Conservation (phyloP, 2,113 vertebrate species). For the Strix uralensis region DNA sequence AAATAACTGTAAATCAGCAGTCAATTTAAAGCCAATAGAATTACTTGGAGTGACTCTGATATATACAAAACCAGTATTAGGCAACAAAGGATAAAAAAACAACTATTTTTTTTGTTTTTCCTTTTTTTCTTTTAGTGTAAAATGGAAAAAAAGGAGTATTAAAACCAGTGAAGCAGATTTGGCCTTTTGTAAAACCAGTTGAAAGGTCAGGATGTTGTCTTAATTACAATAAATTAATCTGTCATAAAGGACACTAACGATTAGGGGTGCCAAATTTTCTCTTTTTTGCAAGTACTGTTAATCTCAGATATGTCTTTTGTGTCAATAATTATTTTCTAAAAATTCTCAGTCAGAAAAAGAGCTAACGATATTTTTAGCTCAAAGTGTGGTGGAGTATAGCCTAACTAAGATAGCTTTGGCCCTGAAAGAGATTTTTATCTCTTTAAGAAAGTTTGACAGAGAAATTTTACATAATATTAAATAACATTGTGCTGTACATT, state of each 20-base stretch:
- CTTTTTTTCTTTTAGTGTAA: background rate
- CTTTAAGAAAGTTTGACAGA: background rate
- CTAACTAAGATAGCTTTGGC: background rate
- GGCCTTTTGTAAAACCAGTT: background rate
- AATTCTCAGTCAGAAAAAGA: background rate
- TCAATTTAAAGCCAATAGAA: background rate
- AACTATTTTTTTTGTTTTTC: too few relatives aligned
- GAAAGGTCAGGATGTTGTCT: background rate
- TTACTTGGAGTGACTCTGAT: background rate
- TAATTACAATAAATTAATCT: background rate
- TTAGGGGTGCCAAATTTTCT: background rate
- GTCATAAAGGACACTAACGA: background rate
- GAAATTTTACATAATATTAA: background rate
- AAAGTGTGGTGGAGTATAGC: background rate
- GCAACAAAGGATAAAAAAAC: background rate
- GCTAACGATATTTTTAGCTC: background rate
- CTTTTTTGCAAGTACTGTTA: background rate
- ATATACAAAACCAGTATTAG: background rate
- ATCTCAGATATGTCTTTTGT: background rate
- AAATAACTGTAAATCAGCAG: background rate
- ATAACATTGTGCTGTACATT: background rate
- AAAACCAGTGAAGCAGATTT: background rate
- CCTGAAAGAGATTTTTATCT: background rate
- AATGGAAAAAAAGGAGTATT: background rate
- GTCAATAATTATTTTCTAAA: background rate